Conservation (phyloP, 2,888 invertebrate genomes). For the Chesias legatella region DNA sequence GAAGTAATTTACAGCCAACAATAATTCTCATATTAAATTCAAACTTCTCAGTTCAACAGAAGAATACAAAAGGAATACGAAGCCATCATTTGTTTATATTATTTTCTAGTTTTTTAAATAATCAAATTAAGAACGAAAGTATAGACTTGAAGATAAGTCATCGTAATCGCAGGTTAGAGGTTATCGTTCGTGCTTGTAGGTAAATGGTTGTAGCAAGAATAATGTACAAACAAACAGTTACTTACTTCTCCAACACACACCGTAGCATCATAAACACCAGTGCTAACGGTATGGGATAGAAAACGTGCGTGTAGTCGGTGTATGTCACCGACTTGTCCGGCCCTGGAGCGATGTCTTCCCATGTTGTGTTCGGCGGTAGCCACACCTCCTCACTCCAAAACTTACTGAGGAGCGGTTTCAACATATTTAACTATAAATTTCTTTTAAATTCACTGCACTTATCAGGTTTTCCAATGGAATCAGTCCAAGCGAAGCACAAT, state of each 20-base stretch:
- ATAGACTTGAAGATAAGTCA: conserved; percentile 5
- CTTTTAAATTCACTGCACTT: conserved; percentile 13
- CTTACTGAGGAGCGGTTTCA: conserved; percentile 64
- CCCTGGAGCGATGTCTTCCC: conserved; percentile 91
- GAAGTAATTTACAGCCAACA: conserved; percentile 16
- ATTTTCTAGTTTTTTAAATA: conserved; percentile 6
- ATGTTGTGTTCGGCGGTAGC: conserved; percentile 95
- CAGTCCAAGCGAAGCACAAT: conserved; percentile 8
- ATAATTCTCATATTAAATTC: no score
- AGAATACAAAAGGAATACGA: no score
- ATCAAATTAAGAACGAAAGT: conserved; percentile 5
- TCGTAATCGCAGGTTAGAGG: conserved; percentile 26
- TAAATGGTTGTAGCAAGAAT: conserved; percentile 11
- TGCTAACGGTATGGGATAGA: conserved; percentile 91
- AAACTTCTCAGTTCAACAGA: no score
- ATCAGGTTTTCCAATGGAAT: conserved; percentile 14
- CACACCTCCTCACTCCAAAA: conserved; percentile 94
- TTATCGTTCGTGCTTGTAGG: conserved; percentile 26
- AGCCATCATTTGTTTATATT: conserved; percentile 6
- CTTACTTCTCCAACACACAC: conserved; percentile 92
- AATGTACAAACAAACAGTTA: conserved; percentile 32
- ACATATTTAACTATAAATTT: conserved; percentile 42
- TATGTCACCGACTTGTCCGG: conserved; percentile 86
- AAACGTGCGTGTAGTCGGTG: conserved; percentile 89
- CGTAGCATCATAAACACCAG: conserved; percentile 87